Evolutionary conservation across 2,113 vertebrate genomes (phyloP), one percentile per base, ranked within the genome.

Genomic region (Nerophis lumbriciformis): DNA sequence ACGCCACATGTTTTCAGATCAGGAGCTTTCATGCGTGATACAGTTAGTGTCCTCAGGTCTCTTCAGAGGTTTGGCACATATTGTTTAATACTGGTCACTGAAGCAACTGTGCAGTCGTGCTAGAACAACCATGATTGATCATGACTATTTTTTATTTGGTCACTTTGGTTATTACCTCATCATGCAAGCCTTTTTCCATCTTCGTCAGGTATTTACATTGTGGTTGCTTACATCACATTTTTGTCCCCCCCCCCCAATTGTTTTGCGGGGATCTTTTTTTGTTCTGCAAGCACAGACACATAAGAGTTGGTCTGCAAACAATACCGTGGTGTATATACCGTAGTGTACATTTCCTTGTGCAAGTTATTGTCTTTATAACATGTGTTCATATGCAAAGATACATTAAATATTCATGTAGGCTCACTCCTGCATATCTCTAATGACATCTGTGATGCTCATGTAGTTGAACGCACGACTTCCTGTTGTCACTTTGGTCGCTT

Each of bases 41-140:
- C 10, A 45, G 42, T 45, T 51, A 45, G 71, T 65, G 65, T 65
- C 21, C 67, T 71, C 36, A 21, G 15, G 50, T 66, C 50, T 45
- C 16, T 16, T 52, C 39, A 61, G 59, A 66, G 70, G 65, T 78
- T 71, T 80, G 37, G 13, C 59, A 66, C 59, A 28, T 65, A 75
- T 62, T 63, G 19, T 19, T 19, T 19, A 73, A 14, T 49, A 8
- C 35, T 13, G 47, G 36, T 67, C 66, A 61, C 48, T 16, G 58
- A 67, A 59, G 60, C 59, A 47, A n/a, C 19, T 64, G 62, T 45
- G 2, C 63, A 38, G 63, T 55, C 53, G 58, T 66, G 66, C 73
- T 67, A 69, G 67, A 16, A 54, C 53, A 57, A 48, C 53, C 52
- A 61, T 73, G 75, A 67, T 51, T 0, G 4, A 66, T 75, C 50